These are phyloP conservation scores for Teleogryllus occipitalis DNA, from an alignment of 1,140 invertebrate genomes.

Conservation along the genomic window DNA sequence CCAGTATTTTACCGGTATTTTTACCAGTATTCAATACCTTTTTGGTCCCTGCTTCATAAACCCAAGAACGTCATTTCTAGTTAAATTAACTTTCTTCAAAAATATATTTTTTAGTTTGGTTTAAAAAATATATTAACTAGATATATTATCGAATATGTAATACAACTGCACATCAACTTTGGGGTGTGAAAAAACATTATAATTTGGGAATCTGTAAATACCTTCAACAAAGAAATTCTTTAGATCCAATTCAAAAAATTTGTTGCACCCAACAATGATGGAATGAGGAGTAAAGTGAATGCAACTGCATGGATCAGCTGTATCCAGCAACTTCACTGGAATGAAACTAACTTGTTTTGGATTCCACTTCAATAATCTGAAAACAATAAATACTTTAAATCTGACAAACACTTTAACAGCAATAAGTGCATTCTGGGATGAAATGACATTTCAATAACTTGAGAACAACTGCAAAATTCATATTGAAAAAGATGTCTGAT, in stretches of 20 bases:
- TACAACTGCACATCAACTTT: not conserved
- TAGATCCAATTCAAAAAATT: conserved; percentile 71
- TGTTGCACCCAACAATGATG: conserved; percentile 67
- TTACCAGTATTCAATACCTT: no score
- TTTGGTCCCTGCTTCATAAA: no score
- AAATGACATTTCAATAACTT: no score
- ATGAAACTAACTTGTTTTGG: conserved; percentile 43
- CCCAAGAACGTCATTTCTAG: no score
- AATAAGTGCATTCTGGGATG: not conserved
- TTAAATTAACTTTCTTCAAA: no score
- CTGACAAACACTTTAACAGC: conserved; percentile 9
- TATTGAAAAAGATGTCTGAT: no score
- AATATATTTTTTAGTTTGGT: no score
- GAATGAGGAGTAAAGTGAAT: conserved; percentile 59
- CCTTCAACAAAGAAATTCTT: conserved; percentile 55
- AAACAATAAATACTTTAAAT: conserved; percentile 21
- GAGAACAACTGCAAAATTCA: no score
- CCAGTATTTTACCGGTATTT: no score
- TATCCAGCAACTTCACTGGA: conserved; percentile 54
- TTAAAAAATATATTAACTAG: no score
- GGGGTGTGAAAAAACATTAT: not conserved
- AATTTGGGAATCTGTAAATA: conserved; percentile 26
- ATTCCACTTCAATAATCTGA: conserved; percentile 42
- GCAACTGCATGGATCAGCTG: conserved; percentile 63
- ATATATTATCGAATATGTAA: not conserved